Conservation (phyloP, 2,797 vertebrate species). For the Falco peregrinus region DNA sequence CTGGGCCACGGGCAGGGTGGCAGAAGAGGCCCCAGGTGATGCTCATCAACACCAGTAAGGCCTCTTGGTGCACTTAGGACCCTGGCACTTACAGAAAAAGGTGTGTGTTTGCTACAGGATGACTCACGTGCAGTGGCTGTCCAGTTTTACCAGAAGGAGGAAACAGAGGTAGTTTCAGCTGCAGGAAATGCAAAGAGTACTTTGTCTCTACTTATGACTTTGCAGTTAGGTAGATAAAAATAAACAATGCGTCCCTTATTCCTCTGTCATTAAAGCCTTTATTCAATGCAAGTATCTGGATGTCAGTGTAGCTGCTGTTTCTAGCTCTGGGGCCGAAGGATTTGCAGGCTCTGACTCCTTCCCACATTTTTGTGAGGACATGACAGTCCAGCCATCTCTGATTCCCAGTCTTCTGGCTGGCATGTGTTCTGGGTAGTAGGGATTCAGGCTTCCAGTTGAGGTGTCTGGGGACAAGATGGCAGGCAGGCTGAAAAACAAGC, state of each 20-base stretch:
- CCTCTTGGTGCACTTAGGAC: neutral
- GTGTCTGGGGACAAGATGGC: neutral
- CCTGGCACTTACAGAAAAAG: neutral
- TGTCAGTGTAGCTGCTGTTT: neutral
- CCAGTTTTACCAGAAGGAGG: neutral
- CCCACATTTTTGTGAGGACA: neutral
- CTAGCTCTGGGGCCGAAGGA: neutral
- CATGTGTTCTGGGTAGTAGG: neutral
- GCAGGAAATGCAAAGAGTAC: neutral
- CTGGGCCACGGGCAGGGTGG: neutral
- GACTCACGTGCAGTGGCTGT: neutral
- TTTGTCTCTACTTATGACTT: neutral
- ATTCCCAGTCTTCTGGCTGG: neutral
- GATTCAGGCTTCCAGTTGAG: neutral
- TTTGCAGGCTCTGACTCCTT: neutral
- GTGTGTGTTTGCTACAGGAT: neutral
- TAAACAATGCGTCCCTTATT: neutral
- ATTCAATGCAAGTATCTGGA: neutral
- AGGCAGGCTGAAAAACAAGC: neutral
- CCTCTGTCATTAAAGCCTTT: neutral
- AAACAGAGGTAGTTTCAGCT: neutral
- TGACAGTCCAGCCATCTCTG: neutral
- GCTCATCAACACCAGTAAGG: neutral
- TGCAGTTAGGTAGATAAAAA: neutral
- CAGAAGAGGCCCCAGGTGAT: neutral